Conservation (phyloP, 37 sponge, comb jelly and placozoan species). For the Spongia lamella region DNA sequence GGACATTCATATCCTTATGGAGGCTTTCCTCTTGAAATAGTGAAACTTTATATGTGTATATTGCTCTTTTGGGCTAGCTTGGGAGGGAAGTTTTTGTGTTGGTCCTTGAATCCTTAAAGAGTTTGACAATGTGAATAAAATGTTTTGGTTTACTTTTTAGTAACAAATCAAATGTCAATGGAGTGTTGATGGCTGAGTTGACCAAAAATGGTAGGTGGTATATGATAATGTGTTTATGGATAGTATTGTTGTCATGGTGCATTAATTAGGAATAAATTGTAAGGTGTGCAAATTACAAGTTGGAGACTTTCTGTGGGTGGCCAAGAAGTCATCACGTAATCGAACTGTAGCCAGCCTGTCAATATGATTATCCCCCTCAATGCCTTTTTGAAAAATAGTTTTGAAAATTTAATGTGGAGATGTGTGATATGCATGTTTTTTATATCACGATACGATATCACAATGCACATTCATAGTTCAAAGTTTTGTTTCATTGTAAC, state of each 20-base stretch:
- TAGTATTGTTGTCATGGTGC: not conserved
- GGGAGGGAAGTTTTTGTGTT: too few species aligned
- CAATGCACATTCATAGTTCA: too few species aligned
- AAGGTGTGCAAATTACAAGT: constrained; percentile 76
- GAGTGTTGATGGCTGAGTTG: constrained; percentile 70
- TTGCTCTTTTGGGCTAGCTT: too few species aligned
- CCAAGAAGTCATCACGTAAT: constrained; percentile 16
- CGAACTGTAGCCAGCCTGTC: constrained; percentile 22
- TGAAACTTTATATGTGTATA: too few species aligned
- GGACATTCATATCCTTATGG: too few species aligned
- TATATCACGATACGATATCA: too few species aligned
- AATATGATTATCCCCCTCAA: not conserved
- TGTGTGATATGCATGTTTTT: too few species aligned
- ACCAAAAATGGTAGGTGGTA: constrained; percentile 72
- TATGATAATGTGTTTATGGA: not conserved
- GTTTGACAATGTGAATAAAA: too few species aligned
- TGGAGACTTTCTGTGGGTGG: constrained; percentile 97
- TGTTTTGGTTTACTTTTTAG: constrained; percentile 4
- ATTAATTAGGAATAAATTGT: constrained; percentile 66
- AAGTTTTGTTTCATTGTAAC: too few species aligned
- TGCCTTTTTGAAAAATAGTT: not conserved
- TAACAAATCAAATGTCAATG: constrained; percentile 54
- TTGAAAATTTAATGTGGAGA: not conserved
- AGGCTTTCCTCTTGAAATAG: too few species aligned
- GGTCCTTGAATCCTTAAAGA: too few species aligned